Evolutionary conservation across 2,888 invertebrate species (phyloP).

Genomic region (Myopa testacea): DNA sequence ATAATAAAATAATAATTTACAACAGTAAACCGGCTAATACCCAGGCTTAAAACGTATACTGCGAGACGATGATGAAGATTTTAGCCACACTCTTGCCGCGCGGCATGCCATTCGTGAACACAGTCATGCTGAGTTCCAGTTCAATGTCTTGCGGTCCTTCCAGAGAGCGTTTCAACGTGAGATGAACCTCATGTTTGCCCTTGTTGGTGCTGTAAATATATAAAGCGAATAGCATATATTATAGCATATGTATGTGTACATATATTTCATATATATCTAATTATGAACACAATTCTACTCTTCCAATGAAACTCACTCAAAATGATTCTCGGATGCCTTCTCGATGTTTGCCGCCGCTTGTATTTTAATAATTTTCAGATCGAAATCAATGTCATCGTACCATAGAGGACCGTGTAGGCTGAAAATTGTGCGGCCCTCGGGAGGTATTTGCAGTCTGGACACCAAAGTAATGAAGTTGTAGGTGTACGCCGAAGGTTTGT

Average conservation of each 20-base stretch:
- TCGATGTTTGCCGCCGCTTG: constrained; percentile 75
- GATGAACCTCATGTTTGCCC: constrained; percentile 77
- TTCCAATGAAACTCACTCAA: constrained; percentile 68
- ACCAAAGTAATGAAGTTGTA: constrained; percentile 95
- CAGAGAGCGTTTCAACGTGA: constrained; percentile 80
- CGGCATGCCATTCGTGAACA: constrained; percentile 79
- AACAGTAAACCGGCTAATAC: too few species aligned
- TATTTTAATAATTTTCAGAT: constrained; percentile 76
- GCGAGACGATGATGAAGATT: constrained; percentile 86
- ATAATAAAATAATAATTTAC: too few species aligned
- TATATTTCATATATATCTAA: too few species aligned
- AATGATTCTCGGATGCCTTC: constrained; percentile 72
- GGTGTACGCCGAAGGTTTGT: constrained; percentile 86
- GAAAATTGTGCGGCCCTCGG: constrained; percentile 77
- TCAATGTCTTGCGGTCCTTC: constrained; percentile 93
- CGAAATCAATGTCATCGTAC: constrained; percentile 80
- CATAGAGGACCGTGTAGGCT: constrained; percentile 87
- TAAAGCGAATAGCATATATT: background rate
- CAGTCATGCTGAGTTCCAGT: constrained; percentile 86
- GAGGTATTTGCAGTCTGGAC: constrained; percentile 81
- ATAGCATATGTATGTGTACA: too few species aligned
- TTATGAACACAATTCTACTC: too few species aligned
- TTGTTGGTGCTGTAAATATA: constrained; percentile 69
- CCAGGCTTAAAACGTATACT: constrained; percentile 77
- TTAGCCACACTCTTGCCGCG: constrained; percentile 88